Evolutionary conservation across 2,888 invertebrate species (phyloP).

Genomic region (Drosophila eohydei): DNA sequence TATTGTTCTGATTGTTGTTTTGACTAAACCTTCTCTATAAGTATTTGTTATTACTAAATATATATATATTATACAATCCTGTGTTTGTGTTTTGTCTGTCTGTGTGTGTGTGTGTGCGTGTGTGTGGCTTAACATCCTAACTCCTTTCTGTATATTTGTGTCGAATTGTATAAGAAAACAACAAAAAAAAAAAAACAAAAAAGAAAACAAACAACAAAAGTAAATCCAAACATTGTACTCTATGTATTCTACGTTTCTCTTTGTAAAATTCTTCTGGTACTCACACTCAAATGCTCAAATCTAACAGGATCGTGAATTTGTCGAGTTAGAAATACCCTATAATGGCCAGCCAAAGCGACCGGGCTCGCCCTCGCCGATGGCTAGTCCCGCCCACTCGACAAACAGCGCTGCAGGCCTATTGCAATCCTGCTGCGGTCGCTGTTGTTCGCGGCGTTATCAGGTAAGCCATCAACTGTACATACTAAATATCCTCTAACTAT

Average conservation of each 20-base stretch:
- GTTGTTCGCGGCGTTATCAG: constrained; percentile 95
- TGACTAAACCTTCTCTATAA: constrained; percentile 42
- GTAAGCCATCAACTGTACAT: constrained; percentile 84
- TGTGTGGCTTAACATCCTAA: constrained; percentile 25
- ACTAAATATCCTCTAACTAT: constrained; percentile 30
- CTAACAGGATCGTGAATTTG: constrained; percentile 96
- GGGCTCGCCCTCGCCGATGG: constrained; percentile 94
- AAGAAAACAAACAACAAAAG: constrained; percentile 23
- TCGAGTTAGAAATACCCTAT: constrained; percentile 97
- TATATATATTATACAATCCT: constrained; percentile 15
- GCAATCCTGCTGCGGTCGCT: constrained; percentile 93
- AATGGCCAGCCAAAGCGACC: constrained; percentile 97
- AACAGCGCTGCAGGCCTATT: constrained; percentile 89
- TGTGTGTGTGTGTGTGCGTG: constrained; percentile 31
- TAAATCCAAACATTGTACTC: constrained; percentile 68
- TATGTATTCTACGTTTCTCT: constrained; percentile 76
- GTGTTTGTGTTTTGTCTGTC: constrained; percentile 41
- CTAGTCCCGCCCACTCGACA: constrained; percentile 94
- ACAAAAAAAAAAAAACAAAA: constrained; percentile 20
- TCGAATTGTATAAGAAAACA: constrained; percentile 28
- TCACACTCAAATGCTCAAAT: constrained; percentile 53
- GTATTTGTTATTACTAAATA: constrained; percentile 38
- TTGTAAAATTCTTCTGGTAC: constrained; percentile 76
- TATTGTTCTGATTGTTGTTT: constrained; percentile 78
- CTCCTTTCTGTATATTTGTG: constrained; percentile 61